phyloP scores from a whole-genome alignment of 2,888 invertebrate genomes.

The Crematogaster levior region DNA sequence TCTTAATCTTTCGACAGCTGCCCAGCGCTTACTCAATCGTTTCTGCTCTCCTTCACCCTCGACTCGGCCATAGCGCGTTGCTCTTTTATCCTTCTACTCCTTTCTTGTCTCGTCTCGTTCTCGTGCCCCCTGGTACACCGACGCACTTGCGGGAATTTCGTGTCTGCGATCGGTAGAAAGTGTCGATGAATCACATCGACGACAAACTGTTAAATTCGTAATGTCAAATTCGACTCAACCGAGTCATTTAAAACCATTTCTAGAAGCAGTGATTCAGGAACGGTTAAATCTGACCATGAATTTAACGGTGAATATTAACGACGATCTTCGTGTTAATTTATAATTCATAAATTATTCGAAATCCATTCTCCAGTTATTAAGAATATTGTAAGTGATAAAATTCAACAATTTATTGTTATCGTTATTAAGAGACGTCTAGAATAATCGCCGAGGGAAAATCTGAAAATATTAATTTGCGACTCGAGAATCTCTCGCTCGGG shows the following conservation, averaged over 20 bases:
- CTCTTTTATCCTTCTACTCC: constrained; percentile 54
- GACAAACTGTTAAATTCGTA: no score
- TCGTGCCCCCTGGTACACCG: constrained; percentile 49
- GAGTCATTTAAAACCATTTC: no score
- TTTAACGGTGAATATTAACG: no score
- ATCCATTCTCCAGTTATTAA: not conserved
- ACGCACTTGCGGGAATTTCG: constrained; percentile 44
- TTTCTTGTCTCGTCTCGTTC: constrained; percentile 53
- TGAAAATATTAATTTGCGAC: constrained; percentile 16
- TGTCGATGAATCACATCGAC: constrained; percentile 35
- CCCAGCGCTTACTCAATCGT: constrained; percentile 82
- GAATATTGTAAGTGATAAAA: not conserved
- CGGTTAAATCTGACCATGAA: no score
- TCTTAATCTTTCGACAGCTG: constrained; percentile 86
- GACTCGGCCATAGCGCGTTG: constrained; percentile 68
- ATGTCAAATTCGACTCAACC: no score
- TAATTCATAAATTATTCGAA: not conserved
- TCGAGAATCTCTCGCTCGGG: not conserved
- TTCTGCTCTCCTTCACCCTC: constrained; percentile 73
- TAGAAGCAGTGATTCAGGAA: no score
- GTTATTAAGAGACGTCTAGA: not conserved
- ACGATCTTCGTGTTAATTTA: not conserved
- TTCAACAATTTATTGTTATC: not conserved
- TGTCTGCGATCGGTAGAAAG: constrained; percentile 16
- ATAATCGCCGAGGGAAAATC: no score